Evolutionary conservation across 2,113 vertebrate species (phyloP), one percentile per base, ranked within the genome.

Genomic region (Proteles cristata): DNA sequence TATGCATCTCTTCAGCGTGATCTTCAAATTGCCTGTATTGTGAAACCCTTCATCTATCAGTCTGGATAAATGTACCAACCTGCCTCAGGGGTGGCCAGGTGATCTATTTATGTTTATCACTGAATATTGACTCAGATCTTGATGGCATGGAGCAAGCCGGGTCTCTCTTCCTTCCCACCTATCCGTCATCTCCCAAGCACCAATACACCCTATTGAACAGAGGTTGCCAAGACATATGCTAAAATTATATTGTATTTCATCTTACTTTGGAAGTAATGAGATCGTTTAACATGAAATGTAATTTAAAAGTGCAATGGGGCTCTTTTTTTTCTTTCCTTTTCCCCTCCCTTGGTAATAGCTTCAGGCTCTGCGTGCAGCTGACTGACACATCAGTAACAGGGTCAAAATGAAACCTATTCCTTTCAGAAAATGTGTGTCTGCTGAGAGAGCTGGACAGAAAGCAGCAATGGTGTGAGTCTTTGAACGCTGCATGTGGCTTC

Each of bases 191-290:
- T 97, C 94, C 65, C 45, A 88, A 71, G 96, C 65, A 15, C 76
- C 97, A 98, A 97, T 90, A 93, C 55, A 33, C 17, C 96, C 89
- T 63, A 16, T 31, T 63, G 81, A 97, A 98, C 98, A 96, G 97
- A 97, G 90, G 97, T 94, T 97, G 97, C 96, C 48, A 58, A 98
- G 97, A 92, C 82, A 74, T 31, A 66, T 33, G 74, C 95, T 92
- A 2, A 85, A 98, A 98, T 96, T 81, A 96, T 63, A 93, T 77
- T 92, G 96, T 65, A 80, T 98, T 98, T 97, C 97, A 98, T 98
- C 98, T 98, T 97, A 63, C 98, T 98, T 98, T 83, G 87, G 91
- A 97, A 88, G 92, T 98, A 98, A 98, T 97, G 97, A 98, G 97
- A 94, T 98, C 94, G 61, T 98, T 98, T 98, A 98, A 97, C 92